A percentile compares a stretch with the other conserved stretches of the same genome.
These are phyloP conservation scores for Hemibates koningsi DNA, from an alignment of 2,113 vertebrate species.

Conservation along the genomic window DNA sequence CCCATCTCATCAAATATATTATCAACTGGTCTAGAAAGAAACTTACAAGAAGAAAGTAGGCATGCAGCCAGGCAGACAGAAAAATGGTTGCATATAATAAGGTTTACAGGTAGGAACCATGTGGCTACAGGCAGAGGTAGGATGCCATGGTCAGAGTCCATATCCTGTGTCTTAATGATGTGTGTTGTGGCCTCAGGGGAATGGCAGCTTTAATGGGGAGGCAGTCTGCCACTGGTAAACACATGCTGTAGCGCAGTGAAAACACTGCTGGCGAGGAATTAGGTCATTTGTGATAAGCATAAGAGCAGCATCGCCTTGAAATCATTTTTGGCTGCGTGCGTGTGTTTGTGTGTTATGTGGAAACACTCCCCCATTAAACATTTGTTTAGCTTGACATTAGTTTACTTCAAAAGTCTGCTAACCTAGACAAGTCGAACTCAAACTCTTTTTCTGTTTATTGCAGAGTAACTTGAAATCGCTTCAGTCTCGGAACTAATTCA, in stretches of 20 bases:
- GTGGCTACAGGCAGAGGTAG: conserved; percentile 52
- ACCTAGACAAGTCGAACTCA: conserved; percentile 2
- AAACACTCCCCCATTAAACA: conserved; percentile 29
- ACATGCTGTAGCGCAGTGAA: conserved; percentile 61
- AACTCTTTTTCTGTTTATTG: conserved; percentile 18
- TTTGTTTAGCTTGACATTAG: conserved; percentile 44
- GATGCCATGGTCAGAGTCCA: conserved; percentile 60
- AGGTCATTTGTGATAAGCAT: conserved; percentile 64
- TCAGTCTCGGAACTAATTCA: conserved; percentile 1
- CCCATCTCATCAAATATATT: conserved; percentile 13
- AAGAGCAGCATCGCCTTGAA: conserved; percentile 41
- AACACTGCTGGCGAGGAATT: conserved; percentile 51
- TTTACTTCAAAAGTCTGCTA: conserved; percentile 38
- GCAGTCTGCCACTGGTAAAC: conserved; percentile 66
- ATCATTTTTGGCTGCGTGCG: conserved; percentile 28
- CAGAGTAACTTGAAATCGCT: not conserved
- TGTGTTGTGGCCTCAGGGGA: conserved; percentile 48
- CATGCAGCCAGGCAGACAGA: conserved; percentile 26
- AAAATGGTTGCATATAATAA: conserved; percentile 15
- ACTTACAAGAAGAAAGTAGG: not conserved
- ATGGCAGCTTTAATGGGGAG: conserved; percentile 64
- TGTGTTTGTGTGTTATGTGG: not conserved
- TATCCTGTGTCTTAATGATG: conserved; percentile 69
- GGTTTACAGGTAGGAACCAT: conserved; percentile 70
- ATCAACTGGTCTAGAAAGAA: not conserved